Conservation (phyloP, 2,113 vertebrate species). For the Phocoena phocoena region DNA sequence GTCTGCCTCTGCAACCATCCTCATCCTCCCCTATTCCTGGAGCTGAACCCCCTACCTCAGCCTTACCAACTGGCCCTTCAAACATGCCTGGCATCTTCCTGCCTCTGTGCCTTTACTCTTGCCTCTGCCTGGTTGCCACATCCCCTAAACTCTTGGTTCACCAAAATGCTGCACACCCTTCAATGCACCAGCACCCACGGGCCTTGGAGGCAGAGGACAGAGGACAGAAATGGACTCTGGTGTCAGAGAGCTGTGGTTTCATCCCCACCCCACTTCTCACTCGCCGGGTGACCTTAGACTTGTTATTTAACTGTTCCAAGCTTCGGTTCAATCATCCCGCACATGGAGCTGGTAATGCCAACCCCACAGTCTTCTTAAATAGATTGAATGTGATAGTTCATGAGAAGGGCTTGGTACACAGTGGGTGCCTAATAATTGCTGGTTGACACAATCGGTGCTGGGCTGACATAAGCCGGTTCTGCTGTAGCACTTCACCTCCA, state of each 20-base stretch:
- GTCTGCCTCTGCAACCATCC: fast-evolving
- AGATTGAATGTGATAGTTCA: neutral
- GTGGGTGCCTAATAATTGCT: neutral
- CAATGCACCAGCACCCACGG: neutral
- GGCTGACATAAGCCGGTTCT: neutral
- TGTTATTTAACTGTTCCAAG: neutral
- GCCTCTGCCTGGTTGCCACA: neutral
- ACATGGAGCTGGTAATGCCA: neutral
- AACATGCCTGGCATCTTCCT: fast-evolving
- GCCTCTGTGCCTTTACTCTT: neutral
- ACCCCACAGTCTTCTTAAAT: neutral
- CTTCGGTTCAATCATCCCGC: fast-evolving
- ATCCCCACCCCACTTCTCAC: fast-evolving
- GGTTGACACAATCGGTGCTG: neutral
- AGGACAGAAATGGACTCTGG: neutral
- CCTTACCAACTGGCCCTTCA: neutral
- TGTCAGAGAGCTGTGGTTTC: neutral
- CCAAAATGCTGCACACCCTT: neutral
- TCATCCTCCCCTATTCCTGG: neutral
- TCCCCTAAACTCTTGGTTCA: neutral
- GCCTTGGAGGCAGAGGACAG: neutral
- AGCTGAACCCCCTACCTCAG: neutral
- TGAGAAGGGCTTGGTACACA: neutral
- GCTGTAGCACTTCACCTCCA: neutral
- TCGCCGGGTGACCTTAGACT: neutral